A percentile compares a stretch with the other conserved stretches of the same genome.
These are phyloP conservation scores for Excalfactoria chinensis DNA, from an alignment of 2,113 vertebrate species.

Conservation along the genomic window DNA sequence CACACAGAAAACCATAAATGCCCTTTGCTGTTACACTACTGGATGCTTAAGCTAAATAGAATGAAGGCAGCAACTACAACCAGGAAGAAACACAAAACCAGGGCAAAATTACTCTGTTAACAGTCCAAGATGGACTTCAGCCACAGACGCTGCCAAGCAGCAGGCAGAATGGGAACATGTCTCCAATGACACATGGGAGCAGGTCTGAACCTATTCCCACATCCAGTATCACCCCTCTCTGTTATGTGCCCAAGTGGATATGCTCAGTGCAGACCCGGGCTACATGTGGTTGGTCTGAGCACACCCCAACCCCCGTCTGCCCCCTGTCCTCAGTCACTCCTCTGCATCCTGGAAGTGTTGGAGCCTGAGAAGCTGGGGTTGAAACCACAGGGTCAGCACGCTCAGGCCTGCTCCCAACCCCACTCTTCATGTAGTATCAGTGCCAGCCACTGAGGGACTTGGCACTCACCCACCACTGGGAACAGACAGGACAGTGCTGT, in stretches of 20 bases:
- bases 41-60: neutral
- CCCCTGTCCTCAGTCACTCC: neutral
- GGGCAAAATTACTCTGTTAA: neutral
- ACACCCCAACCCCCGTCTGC: neutral
- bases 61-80: neutral
- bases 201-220: constrained; percentile 55
- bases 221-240: neutral
- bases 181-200: neutral
- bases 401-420: neutral
- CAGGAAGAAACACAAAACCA: neutral
- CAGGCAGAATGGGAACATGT: neutral
- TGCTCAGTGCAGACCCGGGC: neutral
- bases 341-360: neutral
- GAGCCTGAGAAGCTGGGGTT: neutral
- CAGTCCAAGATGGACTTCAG: neutral
- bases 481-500: neutral
- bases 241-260: constrained; percentile 7
- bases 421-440: neutral
- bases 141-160: neutral
- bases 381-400: neutral
- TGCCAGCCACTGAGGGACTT: neutral
- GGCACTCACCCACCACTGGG: neutral
- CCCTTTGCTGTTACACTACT: neutral
- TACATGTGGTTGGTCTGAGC: neutral
- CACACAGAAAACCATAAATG: neutral